Evolutionary conservation across 2,113 vertebrate species (phyloP).

Genomic region (Erythrocercus mccallii): DNA sequence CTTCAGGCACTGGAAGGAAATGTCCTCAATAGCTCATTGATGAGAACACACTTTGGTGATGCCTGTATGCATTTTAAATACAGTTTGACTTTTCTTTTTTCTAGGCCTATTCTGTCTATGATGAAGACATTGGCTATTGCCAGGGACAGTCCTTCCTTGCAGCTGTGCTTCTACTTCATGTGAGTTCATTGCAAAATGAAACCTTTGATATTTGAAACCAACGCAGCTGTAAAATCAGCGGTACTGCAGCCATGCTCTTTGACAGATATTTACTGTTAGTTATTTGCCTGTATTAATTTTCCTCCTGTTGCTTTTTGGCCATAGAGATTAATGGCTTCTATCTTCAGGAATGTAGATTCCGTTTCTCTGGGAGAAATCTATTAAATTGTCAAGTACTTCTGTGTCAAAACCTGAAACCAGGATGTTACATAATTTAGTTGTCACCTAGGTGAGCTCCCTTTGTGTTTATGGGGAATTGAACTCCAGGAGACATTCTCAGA

Average conservation of each 20-base stretch:
- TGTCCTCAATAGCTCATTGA: background rate
- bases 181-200: slow-evolving; percentile 77
- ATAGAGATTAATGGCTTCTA: background rate
- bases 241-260: background rate
- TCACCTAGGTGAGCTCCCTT: background rate
- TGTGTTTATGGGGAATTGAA: background rate
- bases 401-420: background rate
- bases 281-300: slow-evolving; percentile 30
- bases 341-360: background rate
- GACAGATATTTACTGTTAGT: slow-evolving; percentile 1
- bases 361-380: background rate
- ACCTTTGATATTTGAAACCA: background rate
- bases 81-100: background rate
- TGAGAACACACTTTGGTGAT: background rate
- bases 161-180: slow-evolving; percentile 93
- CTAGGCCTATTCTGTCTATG: slow-evolving; percentile 96
- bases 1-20: background rate
- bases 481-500: background rate
- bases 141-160: slow-evolving; percentile 97
- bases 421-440: background rate
- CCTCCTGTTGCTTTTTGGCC: background rate
- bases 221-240: background rate
- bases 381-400: background rate
- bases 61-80: background rate
- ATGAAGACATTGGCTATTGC: slow-evolving; percentile 98